Evolutionary conservation across 1,140 invertebrate genomes (phyloP).

Genomic region (Dendrolimus kikuchii): DNA sequence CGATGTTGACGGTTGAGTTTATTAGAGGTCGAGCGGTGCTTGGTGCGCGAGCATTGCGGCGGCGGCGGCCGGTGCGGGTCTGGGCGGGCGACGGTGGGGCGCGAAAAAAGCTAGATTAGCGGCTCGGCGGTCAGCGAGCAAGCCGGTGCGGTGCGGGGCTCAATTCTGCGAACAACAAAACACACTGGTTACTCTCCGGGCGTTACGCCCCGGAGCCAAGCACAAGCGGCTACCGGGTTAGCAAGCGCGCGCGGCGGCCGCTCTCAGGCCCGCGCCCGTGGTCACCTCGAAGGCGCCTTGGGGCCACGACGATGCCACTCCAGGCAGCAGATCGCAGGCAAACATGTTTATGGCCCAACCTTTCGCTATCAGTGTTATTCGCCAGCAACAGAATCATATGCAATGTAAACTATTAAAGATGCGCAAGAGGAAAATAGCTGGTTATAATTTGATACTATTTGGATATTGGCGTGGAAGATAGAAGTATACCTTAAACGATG

Average conservation of each 20-base stretch:
- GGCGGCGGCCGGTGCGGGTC: constrained; percentile 52
- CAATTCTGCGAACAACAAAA: constrained; percentile 73
- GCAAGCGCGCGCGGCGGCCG: constrained; percentile 50
- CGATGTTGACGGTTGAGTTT: constrained; percentile 66
- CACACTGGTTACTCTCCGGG: constrained; percentile 67
- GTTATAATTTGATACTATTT: constrained; percentile 19
- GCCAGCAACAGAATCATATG: constrained; percentile 19
- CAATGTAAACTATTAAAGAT: constrained; percentile 22
- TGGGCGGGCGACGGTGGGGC: constrained; percentile 58
- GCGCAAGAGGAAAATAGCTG: constrained; percentile 18
- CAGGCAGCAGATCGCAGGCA: constrained; percentile 20
- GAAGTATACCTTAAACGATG: constrained; percentile 19
- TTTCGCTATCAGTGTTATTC: constrained; percentile 22
- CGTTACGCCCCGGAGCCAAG: constrained; percentile 55
- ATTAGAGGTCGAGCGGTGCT: constrained; percentile 66
- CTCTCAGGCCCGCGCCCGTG: constrained; percentile 34
- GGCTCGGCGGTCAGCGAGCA: constrained; percentile 69
- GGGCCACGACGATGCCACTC: constrained; percentile 2
- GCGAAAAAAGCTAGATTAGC: constrained; percentile 68
- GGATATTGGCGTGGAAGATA: constrained; percentile 13
- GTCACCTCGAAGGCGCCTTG: background rate
- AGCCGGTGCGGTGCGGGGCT: constrained; percentile 67
- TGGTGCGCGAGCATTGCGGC: constrained; percentile 64
- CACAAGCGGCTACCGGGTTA: constrained; percentile 67
- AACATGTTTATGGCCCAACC: constrained; percentile 14